Evolutionary conservation across 2,888 invertebrate species (phyloP).

Genomic region (Mechanitis mazaeus): DNA sequence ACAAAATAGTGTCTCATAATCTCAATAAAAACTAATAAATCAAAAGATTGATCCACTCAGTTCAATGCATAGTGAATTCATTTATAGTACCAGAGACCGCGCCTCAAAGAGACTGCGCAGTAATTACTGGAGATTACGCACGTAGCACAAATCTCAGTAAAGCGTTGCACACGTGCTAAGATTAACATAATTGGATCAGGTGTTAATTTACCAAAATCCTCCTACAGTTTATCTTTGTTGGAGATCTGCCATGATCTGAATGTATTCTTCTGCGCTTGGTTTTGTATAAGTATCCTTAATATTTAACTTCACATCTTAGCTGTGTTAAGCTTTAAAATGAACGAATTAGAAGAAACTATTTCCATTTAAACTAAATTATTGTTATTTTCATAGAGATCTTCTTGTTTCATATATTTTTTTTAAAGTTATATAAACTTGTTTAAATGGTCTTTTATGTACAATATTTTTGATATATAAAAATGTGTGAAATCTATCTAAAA

Average conservation of each 20-base stretch:
- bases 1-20: too few relatives aligned
- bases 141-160: constrained; percentile 31
- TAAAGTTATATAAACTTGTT: too few relatives aligned
- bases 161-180: constrained; percentile 29
- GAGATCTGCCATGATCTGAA: constrained; percentile 14
- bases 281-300: neutral
- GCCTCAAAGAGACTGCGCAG: constrained; percentile 30
- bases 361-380: too few relatives aligned
- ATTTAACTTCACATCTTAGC: too few relatives aligned
- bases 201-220: constrained; percentile 36
- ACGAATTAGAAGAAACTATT: too few relatives aligned
- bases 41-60: constrained; percentile 5
- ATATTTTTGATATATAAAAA: neutral
- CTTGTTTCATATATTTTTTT: too few relatives aligned
- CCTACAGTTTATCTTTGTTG: constrained; percentile 21
- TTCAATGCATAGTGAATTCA: constrained; percentile 17
- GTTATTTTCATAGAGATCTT: too few relatives aligned
- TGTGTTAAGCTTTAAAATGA: too few relatives aligned
- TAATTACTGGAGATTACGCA: constrained; percentile 33
- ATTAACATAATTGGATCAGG: constrained; percentile 38
- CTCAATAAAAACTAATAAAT: neutral
- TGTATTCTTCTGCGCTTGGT: constrained; percentile 10
- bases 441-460: too few relatives aligned
- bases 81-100: constrained; percentile 22
- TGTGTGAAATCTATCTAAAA: neutral